Base-by-base conservation (phyloP, 2,113 vertebrate genomes). In the Nothobranchius furzeri region DNA sequence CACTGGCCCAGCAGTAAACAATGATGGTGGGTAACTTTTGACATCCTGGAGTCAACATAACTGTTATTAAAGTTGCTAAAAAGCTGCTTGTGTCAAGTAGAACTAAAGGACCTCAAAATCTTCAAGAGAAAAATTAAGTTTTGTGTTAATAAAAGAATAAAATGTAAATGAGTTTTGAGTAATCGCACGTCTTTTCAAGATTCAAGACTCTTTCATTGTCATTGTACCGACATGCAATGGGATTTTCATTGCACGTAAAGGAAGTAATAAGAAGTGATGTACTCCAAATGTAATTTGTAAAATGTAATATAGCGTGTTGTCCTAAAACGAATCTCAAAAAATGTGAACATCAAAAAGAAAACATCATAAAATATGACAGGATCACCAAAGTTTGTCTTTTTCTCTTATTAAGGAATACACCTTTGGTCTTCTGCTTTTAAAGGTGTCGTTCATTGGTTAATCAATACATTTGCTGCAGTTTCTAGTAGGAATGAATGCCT, bases 1-100 rank as follows among this genome's bases (percentile, higher is more conserved):
- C 10, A 30, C 47, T 46, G 30, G 50, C 15, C n/a, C 20, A 52
- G 49, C 9, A 52, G 68, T 64, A 53, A 50, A 68, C 71, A 68
- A 74, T 10, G 24, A 36, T 14, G 0, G 51, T 57, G 55, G 15
- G 53, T 54, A 64, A 56, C 30, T 13, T 61, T 37, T 37, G 8
- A 45, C 17, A 11, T 55, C 30, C 56, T 58, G 47, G 7, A 3
- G 20, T 45, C 48, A 17, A 67, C 52, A 69, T 42, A 40, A 62
- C 58, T 55, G 53, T 35, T 17, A 56, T 14, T 52, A 60, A 12
- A n/a, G 20, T 40, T 7, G 4, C 35, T 17, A 13, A 58, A 49
- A 65, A 53, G 24, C 12, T 42, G 24, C 1, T 14, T 64, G n/a
- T 24, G 12, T 14, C 35, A 43, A 9, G 1, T 9, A 13, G 14